Base-by-base conservation (phyloP, 2,888 invertebrate genomes). In the Idaea dimidiata region DNA sequence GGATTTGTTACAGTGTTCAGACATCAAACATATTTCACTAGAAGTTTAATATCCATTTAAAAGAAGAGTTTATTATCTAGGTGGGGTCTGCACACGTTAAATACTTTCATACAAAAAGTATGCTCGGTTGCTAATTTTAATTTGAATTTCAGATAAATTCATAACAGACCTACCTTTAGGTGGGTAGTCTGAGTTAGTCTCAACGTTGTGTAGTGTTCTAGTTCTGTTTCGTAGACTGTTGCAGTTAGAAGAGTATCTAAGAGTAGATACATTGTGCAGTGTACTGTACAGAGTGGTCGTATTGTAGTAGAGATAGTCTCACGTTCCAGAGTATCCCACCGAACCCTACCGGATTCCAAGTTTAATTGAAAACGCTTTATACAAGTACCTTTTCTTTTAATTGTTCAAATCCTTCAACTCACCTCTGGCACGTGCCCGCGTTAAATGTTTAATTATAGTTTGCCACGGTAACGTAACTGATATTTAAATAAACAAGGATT, bases 341-440 rank as follows among this genome's bases (percentile, higher is more conserved):
- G 73, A 75, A 74, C 80, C 79, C 80, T 79, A 72, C 77, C 75
- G 82, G 82, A 89, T 90, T 88, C 88, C 86, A 79, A 79, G 77
- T 84, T 87, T 90, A 91, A 91, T 91, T 91, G 89, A 85, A 89
- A 89, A 89, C 85, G 83, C 82, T 87, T 78, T 85, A 81, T 78
- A 82, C 43, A 8, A 14, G 43, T 75, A 80, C 81, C 79, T 82
- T 85, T 88, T 88, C 83, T 87, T 88, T 85, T 87, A 86, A 89
- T 89, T 87, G 83, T 83, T 79, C 71, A 78, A 79, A 72, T 73
- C 73, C 76, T 74, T 72, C 75, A 77, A 73, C 75, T 77, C 74
- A 73, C 72, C 72, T 77, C 69, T 62, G 67, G 66, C 64, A 62
- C 71, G 72, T 67, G 67, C 71, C 71, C 66, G n/a, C 57, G 72